Evolutionary conservation across 2,797 vertebrate species (phyloP).

Genomic region (Acomys russatus): DNA sequence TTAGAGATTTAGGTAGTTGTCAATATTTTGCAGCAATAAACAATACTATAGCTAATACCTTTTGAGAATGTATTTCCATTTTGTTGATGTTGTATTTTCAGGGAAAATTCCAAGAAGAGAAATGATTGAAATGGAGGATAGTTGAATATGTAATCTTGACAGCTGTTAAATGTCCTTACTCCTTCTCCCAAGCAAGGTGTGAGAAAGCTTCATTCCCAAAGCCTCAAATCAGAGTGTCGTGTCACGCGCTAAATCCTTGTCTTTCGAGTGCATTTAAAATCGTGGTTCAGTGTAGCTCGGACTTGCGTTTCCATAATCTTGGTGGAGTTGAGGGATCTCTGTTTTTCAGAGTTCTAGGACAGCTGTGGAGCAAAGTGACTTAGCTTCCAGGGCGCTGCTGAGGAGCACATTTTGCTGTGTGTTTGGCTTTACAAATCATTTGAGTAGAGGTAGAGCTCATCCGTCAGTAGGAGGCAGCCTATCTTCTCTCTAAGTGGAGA

Average conservation of each 20-base stretch:
- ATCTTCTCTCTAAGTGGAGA: background rate
- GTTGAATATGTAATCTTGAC: background rate
- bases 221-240: background rate
- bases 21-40: background rate
- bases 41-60: background rate
- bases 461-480: background rate
- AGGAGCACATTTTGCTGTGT: background rate
- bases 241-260: background rate
- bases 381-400: background rate
- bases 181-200: background rate
- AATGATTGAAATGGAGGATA: background rate
- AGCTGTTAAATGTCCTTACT: background rate
- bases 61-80: slow-evolving; percentile 19
- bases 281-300: background rate
- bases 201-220: background rate
- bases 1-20: slow-evolving; percentile 19
- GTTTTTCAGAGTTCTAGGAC: background rate
- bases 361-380: background rate
- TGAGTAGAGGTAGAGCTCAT: background rate
- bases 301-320: slow-evolving; percentile 35
- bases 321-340: background rate
- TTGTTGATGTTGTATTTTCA: background rate
- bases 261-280: background rate
- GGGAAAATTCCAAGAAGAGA: slow-evolving; percentile 17
- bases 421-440: background rate